These are phyloP conservation scores for Helarctos malayanus DNA, from an alignment of 2,797 vertebrate genomes.

Conservation along the genomic window DNA sequence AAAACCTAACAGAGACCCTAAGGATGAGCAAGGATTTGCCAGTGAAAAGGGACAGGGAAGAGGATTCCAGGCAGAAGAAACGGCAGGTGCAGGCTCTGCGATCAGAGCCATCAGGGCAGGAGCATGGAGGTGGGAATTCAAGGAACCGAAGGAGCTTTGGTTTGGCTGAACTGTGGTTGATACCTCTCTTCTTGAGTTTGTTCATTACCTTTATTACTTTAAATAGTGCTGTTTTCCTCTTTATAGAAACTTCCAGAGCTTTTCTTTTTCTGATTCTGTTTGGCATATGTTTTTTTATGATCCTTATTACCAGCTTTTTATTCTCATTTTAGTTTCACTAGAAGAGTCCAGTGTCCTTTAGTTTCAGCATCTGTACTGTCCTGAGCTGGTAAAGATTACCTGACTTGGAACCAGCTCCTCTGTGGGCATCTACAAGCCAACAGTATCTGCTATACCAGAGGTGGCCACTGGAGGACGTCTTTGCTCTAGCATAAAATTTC, in stretches of 20 bases:
- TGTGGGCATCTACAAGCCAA: accelerated
- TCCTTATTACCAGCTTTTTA: background rate
- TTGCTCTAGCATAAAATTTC: constrained; percentile 31
- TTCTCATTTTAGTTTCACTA: background rate
- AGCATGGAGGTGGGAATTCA: background rate
- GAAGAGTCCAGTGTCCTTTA: background rate
- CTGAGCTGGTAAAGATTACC: background rate
- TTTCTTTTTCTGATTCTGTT: background rate
- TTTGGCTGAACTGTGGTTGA: background rate
- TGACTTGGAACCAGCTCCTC: background rate
- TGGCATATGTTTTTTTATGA: background rate
- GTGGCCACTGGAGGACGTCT: constrained; percentile 84
- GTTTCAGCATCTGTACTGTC: background rate
- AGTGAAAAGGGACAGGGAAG: background rate
- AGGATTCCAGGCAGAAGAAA: background rate
- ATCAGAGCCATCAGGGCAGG: background rate
- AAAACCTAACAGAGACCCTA: background rate
- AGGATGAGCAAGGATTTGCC: background rate
- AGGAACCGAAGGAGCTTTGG: background rate
- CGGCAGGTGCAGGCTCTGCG: background rate
- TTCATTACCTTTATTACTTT: background rate
- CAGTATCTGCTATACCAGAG: constrained; percentile 76
- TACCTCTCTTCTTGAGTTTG: background rate
- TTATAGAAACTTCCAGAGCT: background rate
- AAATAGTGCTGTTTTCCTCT: background rate